Conservation (phyloP, 2,888 invertebrate genomes). For the Chrysolina americana region DNA sequence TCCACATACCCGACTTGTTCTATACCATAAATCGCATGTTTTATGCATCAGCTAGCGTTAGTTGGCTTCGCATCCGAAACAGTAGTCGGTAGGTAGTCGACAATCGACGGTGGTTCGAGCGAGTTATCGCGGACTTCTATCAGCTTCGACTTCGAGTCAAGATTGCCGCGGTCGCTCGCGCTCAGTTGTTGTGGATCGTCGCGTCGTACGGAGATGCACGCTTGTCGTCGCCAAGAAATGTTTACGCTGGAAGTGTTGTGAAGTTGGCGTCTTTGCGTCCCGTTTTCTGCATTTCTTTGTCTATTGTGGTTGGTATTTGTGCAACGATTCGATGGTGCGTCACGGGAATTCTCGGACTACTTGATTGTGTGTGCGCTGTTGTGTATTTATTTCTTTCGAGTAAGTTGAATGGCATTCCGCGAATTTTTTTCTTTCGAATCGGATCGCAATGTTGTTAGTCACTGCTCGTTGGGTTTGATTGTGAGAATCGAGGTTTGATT, state of each 20-base stretch:
- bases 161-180: not conserved
- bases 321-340: not conserved
- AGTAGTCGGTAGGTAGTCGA: not conserved
- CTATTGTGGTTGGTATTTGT: not conserved
- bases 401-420: slow-evolving; percentile 14
- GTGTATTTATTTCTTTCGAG: not conserved
- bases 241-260: not conserved
- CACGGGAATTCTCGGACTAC: not conserved
- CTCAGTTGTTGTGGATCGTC: not conserved
- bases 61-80: slow-evolving; percentile 9
- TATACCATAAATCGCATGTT: not conserved
- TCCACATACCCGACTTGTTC: not conserved
- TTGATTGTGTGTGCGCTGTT: not conserved
- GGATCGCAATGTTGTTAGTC: not conserved
- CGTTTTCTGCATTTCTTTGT: slow-evolving; percentile 1
- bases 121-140: too few species aligned
- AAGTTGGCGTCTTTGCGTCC: not conserved
- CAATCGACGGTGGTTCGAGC: not conserved
- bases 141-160: not conserved
- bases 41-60: not conserved
- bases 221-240: not conserved
- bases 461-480: not conserved
- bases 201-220: not conserved
- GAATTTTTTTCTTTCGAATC: not conserved
- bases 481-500: slow-evolving; percentile 1